Evolutionary conservation across 2,113 vertebrate species (phyloP), one percentile per base, ranked within the genome.

Genomic region (Pollachius pollachius): DNA sequence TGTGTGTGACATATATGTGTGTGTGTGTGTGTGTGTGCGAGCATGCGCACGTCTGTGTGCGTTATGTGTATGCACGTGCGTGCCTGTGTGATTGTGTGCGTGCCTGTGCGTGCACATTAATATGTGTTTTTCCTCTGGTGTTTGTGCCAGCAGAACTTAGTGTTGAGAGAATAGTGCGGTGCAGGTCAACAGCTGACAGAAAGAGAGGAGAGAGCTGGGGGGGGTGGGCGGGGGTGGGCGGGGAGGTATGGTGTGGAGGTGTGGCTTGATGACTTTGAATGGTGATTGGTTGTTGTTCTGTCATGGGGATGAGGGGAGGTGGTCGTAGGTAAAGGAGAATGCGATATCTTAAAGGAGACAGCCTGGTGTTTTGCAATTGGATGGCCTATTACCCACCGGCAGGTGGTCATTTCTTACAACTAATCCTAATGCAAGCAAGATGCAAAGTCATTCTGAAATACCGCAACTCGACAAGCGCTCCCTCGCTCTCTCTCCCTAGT

Each of bases 131-230:
- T 48, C 41, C 75, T 84, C 15, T 8, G 15, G 25, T 16, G 48
- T 65, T 69, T 75, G 69, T 72, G 62, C 65, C 69, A 69, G 72
- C 25, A 65, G 64, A 83, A 86, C 76, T 87, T 84, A 65, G 73
- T 74, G 59, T 67, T 84, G 79, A 80, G 78, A 85, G 84, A 83
- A 74, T 65, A 86, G 82, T 77, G 75, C 73, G 84, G 83, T 83
- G 72, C 84, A 87, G 84, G 84, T 89, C 85, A 74, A 81, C 81
- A 75, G 75, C 81, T 86, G 75, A 16, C 69, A 62, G 81, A 83
- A 68, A 76, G 71, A 16, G 19, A 72, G 70, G 41, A 19, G 27
- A 30, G 30, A 30, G 30, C 30, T 30, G 30, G 30, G 41, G 5
- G 37, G 9, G 19, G 64, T 58, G 1, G 1, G 34, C n/a, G n/a